Base-by-base conservation (phyloP, 1,140 invertebrate species). In the Hestina assimilis region DNA sequence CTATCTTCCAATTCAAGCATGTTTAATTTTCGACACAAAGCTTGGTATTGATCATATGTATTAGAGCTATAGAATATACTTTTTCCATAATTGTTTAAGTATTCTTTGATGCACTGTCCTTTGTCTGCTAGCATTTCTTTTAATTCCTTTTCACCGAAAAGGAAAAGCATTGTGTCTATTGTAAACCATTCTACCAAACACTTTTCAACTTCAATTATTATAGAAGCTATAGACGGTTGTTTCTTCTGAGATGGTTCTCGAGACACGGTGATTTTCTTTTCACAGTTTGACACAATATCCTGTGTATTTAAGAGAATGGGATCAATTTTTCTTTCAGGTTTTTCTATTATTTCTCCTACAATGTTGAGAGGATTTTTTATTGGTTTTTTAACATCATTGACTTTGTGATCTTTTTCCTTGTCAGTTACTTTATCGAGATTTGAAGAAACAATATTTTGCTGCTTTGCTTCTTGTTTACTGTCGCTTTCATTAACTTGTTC, bases 141-240 rank as follows among this genome's bases (percentile, higher is more conserved):
- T 3, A 92, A 81, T 78, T 81, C 89, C 24, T 83, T 76, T 72
- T 92, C 90, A 2, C 91, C 91, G 77, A 90, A 89, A 46, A 92
- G 56, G 63, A 90, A 90, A 5, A 90, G 66, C 47, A 90, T 70
- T 1, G 91, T 90, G 45, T 92, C 91, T 12, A 92, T 61, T n/a
- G 89, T 90, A 55, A 92, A 86, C 92, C 91, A 92, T 73, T 92
- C 89, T 9, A 87, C 76, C 15, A 92, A 57, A 71, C 84, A 89
- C 71, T 90, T 89, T 70, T 90, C 90, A 24, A 92, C 83, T 62
- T 89, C 75, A 54, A 88, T 79, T 17, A 77, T 79, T 33, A 84
- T 63, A 11, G 61, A 59, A 2, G 72, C 75, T 19, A 83, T 67
- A n/a, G 70, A 63, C n/a, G 69, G 72, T 48, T 75, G 72, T 19